Conservation (phyloP, 2,797 vertebrate genomes). For the Arrhamphus sclerolepis region DNA sequence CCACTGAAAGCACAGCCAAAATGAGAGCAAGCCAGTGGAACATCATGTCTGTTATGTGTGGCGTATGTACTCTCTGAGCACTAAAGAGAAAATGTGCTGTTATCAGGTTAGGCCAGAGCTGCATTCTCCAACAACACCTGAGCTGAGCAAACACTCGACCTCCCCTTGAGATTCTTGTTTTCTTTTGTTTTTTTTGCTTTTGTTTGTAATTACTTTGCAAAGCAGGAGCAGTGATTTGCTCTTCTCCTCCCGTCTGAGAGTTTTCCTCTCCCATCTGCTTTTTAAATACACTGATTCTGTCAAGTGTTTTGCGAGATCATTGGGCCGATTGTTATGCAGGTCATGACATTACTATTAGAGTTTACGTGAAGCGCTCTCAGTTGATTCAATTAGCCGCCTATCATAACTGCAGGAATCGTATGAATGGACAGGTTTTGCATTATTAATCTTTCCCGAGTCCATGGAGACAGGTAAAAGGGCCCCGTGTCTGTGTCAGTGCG, state of each 20-base stretch:
- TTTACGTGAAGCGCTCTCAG: conserved; percentile 31
- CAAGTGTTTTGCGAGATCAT: conserved; percentile 21
- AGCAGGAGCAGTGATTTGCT: not conserved
- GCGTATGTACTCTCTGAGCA: conserved; percentile 13
- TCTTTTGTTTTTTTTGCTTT: conserved; percentile 37
- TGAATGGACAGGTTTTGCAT: conserved; percentile 33
- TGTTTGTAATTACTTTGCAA: conserved; percentile 60
- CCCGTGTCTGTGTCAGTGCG: conserved; percentile 11
- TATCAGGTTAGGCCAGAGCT: conserved; percentile 60
- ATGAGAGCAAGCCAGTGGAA: conserved; percentile 25
- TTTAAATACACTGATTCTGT: conserved; percentile 24
- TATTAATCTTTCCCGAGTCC: conserved; percentile 2
- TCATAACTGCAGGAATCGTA: conserved; percentile 42
- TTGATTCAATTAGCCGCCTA: conserved; percentile 33
- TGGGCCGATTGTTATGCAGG: conserved; percentile 30
- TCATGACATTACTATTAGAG: conserved; percentile 37
- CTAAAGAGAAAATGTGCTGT: conserved; percentile 47
- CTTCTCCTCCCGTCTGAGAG: conserved; percentile 24
- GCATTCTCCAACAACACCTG: conserved; percentile 50
- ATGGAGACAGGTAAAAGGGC: conserved; percentile 10
- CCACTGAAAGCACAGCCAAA: too few species aligned
- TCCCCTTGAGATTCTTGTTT: conserved; percentile 34
- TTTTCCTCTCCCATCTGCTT: conserved; percentile 25
- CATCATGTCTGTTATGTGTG: not conserved
- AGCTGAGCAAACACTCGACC: conserved; percentile 40